These are phyloP conservation scores for Andrena dorsata DNA, from an alignment of 2,888 invertebrate species.

Conservation along the genomic window DNA sequence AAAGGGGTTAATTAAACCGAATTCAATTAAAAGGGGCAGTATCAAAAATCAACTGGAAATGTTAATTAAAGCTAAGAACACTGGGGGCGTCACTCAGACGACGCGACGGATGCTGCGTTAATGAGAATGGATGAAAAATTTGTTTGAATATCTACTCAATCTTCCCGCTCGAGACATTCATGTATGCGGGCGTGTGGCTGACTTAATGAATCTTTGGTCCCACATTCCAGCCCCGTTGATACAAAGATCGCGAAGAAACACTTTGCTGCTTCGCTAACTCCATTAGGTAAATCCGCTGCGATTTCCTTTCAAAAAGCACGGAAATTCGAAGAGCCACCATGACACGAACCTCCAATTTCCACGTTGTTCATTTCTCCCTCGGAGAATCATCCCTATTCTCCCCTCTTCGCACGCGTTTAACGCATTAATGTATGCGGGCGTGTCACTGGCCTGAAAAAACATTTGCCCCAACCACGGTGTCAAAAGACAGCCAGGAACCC, in stretches of 20 bases:
- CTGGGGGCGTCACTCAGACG: too few relatives aligned
- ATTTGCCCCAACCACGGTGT: conserved; percentile 7
- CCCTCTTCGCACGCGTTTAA: not conserved
- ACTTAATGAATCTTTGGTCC: too few relatives aligned
- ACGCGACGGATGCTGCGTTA: too few relatives aligned
- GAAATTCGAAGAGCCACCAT: not conserved
- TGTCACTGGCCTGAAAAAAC: conserved; percentile 45
- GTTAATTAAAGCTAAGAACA: too few relatives aligned
- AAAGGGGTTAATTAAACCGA: conserved; percentile 41
- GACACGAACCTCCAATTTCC: not conserved
- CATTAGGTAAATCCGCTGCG: not conserved
- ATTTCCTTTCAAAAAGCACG: not conserved
- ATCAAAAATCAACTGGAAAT: conserved; percentile 32
- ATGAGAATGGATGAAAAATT: too few relatives aligned
- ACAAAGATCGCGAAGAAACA: too few relatives aligned
- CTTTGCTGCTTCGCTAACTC: too few relatives aligned
- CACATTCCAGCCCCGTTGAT: too few relatives aligned
- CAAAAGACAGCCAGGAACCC: conserved; percentile 39
- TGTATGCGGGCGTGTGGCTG: too few relatives aligned
- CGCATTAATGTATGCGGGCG: conserved; percentile 56
- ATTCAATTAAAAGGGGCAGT: conserved; percentile 44
- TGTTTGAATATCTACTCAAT: too few relatives aligned
- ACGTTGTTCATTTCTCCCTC: conserved; percentile 2
- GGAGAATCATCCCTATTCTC: not conserved
- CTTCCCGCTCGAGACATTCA: too few relatives aligned